These are phyloP conservation scores for Ophraella communa DNA, from an alignment of 2,888 invertebrate species.

Conservation along the genomic window DNA sequence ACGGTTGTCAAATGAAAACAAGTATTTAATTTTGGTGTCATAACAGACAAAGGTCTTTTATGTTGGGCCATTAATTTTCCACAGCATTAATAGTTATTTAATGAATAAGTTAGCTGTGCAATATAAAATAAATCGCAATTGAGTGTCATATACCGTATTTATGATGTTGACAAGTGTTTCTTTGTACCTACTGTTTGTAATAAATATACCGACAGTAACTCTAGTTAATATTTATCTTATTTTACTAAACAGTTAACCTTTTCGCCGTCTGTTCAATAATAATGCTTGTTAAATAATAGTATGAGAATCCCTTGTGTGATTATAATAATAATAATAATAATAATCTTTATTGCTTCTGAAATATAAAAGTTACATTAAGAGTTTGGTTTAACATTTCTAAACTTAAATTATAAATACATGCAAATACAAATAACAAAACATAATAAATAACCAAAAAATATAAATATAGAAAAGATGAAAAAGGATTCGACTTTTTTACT, in stretches of 20 bases:
- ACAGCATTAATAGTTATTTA: neutral
- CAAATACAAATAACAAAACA: no score
- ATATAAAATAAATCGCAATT: neutral
- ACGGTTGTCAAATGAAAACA: constrained; percentile 5
- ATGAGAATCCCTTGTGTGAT: no score
- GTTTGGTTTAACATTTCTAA: no score
- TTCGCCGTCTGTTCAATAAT: no score
- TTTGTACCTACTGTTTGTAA: neutral
- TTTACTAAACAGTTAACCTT: neutral
- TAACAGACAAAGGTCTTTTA: neutral
- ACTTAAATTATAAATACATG: no score
- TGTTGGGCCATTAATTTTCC: neutral
- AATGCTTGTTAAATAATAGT: no score
- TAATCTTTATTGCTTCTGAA: no score
- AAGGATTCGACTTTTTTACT: no score
- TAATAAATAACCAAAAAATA: no score
- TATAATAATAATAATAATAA: no score
- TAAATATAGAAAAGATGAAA: no score
- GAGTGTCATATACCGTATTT: neutral
- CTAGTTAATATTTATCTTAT: neutral
- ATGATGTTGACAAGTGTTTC: neutral
- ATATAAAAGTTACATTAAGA: no score
- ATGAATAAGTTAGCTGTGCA: neutral
- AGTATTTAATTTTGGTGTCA: neutral
- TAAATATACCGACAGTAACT: neutral